A percentile compares a stretch with the other conserved stretches of the same genome.
These are phyloP conservation scores for Oenanthe melanoleuca DNA, from an alignment of 2,113 vertebrate species.

Conservation along the genomic window DNA sequence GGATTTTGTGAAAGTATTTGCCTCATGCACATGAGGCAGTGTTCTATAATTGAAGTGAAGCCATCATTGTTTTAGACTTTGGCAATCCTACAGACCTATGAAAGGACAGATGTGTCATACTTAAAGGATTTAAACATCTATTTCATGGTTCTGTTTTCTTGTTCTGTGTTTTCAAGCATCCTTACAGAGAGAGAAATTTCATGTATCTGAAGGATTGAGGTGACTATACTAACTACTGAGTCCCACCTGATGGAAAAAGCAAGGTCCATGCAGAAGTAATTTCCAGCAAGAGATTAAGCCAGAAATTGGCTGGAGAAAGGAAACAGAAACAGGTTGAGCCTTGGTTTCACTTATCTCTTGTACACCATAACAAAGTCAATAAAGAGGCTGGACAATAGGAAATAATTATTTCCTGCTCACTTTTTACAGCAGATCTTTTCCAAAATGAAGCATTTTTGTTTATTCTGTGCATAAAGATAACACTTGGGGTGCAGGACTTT, in stretches of 20 bases:
- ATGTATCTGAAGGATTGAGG: background rate
- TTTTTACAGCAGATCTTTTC: background rate
- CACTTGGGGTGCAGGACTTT: fast-evolving
- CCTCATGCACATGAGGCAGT: background rate
- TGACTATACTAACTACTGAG: background rate
- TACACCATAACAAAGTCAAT: background rate
- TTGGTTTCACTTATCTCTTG: background rate
- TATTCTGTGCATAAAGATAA: background rate
- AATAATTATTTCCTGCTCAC: background rate
- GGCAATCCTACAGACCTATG: background rate
- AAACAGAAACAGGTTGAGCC: background rate
- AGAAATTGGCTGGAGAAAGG: background rate
- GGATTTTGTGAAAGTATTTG: background rate
- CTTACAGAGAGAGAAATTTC: background rate
- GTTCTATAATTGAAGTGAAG: background rate
- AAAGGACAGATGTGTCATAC: background rate
- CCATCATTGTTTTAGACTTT: background rate
- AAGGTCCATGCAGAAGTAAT: background rate
- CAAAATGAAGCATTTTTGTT: background rate
- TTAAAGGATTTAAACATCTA: background rate
- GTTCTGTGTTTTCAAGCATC: background rate
- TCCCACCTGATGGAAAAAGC: background rate
- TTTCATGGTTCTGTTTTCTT: background rate
- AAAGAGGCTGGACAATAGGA: background rate
- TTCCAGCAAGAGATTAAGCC: background rate